Percentiles rank a stretch among this genome's conserved stretches.
Conservation (phyloP, 1,140 invertebrate species). For the Rhopalosiphum padi region DNA sequence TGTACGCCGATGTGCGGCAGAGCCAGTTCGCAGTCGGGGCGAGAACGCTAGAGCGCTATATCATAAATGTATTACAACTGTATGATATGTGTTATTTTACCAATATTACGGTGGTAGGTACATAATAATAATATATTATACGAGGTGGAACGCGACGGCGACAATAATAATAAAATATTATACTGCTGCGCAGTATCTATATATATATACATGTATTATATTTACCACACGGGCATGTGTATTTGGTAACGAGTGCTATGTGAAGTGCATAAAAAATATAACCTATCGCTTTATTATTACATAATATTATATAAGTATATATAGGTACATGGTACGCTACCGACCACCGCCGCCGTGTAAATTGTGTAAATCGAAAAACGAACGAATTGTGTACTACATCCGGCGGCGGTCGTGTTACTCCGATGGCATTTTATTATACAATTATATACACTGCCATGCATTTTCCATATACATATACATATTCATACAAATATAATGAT, state of each 20-base stretch:
- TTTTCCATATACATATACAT: too few species aligned
- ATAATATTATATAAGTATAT: neutral
- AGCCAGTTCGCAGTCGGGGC: too few species aligned
- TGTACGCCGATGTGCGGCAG: too few species aligned
- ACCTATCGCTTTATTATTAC: neutral
- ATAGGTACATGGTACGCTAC: too few species aligned
- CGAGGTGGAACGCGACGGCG: neutral
- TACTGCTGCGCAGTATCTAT: neutral
- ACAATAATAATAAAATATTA: neutral
- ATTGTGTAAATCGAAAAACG: neutral
- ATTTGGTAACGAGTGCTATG: neutral
- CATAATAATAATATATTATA: neutral
- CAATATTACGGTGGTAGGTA: neutral
- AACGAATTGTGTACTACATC: neutral
- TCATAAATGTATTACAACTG: neutral
- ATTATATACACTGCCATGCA: neutral
- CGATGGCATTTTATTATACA: neutral
- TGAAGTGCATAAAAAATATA: neutral
- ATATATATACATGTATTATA: neutral
- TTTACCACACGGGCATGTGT: neutral
- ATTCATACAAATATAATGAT: too few species aligned
- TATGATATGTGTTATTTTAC: neutral
- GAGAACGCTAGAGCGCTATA: neutral
- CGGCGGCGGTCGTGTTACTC: neutral
- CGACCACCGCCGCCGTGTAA: neutral